phyloP scores from a whole-genome alignment of 2,113 vertebrate species.

The Odobenus rosmarus region DNA sequence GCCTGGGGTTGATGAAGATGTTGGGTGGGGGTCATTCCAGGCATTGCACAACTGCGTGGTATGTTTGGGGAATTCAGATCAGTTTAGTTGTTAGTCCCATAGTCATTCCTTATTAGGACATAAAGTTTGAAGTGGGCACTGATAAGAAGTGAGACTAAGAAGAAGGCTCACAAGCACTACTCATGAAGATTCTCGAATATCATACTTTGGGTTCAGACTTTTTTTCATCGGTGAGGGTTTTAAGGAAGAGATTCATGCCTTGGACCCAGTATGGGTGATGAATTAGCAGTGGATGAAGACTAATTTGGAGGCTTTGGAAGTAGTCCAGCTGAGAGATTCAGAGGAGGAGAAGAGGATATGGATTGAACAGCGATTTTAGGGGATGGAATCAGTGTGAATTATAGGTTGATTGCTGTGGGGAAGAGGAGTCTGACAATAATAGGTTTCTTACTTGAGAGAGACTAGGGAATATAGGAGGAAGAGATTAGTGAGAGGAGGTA shows the following conservation, averaged over 20 bases:
- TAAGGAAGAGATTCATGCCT: background rate
- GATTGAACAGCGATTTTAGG: background rate
- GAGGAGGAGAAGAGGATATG: background rate
- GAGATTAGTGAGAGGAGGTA: conserved; percentile 26
- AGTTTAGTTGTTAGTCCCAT: background rate
- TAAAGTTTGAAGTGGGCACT: background rate
- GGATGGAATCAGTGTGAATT: background rate
- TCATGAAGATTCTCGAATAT: background rate
- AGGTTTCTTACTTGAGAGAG: conserved; percentile 24
- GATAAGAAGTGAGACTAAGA: background rate
- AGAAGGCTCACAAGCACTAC: background rate
- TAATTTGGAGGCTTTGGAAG: conserved; percentile 25
- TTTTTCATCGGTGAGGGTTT: conserved; percentile 13
- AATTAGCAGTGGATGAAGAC: background rate
- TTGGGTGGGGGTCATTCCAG: background rate
- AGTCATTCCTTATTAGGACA: conserved; percentile 12
- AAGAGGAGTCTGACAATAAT: background rate
- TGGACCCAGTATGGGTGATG: background rate
- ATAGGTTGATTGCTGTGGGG: background rate
- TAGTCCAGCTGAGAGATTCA: background rate
- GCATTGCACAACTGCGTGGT: background rate
- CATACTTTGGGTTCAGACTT: background rate
- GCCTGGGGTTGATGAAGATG: background rate
- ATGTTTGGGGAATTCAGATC: conserved; percentile 25
- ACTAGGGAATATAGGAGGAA: background rate